phyloP scores from a whole-genome alignment of 2,113 vertebrate genomes.

The Haemorhous mexicanus region DNA sequence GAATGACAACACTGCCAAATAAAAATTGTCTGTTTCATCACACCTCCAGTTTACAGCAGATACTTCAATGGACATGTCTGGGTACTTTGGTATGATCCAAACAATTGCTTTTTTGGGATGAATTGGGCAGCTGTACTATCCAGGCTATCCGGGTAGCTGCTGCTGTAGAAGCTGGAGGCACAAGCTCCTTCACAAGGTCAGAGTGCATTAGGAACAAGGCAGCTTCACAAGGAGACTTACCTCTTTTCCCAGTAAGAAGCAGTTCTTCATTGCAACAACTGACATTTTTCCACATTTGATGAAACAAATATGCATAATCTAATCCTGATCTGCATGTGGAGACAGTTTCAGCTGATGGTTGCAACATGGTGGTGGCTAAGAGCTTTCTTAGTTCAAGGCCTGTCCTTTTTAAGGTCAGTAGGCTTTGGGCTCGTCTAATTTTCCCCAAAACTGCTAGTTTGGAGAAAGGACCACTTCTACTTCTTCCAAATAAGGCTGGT shows the following conservation, averaged over 20 bases:
- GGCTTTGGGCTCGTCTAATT: not conserved
- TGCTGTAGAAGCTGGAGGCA: not conserved
- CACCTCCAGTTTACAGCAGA: not conserved
- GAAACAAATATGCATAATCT: not conserved
- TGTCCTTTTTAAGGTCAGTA: not conserved
- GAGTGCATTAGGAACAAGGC: not conserved
- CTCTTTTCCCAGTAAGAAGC: not conserved
- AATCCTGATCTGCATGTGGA: not conserved
- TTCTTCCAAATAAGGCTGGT: not conserved
- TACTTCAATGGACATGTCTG: not conserved
- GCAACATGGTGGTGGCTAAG: not conserved
- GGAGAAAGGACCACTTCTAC: not conserved
- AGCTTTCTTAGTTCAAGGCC: not conserved
- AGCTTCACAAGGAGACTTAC: not conserved
- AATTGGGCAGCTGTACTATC: not conserved
- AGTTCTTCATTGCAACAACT: not conserved
- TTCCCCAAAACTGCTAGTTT: not conserved
- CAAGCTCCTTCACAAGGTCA: not conserved
- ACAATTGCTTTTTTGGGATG: not conserved
- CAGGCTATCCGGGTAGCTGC: not conserved
- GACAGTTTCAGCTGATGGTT: accelerated
- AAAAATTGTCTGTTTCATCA: not conserved
- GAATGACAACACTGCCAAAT: accelerated
- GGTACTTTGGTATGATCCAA: not conserved
- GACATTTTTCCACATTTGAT: not conserved